Base-by-base conservation (phyloP, 2,888 invertebrate genomes). In the Podabrus alpinus region DNA sequence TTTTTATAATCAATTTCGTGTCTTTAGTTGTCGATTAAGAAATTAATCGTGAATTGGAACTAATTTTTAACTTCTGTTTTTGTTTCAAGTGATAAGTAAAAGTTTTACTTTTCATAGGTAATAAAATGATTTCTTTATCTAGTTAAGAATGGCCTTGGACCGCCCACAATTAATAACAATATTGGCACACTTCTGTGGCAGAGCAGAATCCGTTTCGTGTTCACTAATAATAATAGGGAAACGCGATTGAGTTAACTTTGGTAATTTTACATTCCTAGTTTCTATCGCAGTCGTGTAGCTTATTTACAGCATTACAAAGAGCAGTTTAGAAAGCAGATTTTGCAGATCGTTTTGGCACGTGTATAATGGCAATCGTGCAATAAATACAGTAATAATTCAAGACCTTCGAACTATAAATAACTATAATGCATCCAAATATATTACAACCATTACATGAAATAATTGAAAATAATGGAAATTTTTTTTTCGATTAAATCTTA, bases 111-210 rank as follows among this genome's bases (percentile, higher is more conserved):
- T 45, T 45, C 45, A 45, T 45, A 45, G 45, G 45, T 45, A 45
- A 45, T 45, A 45, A 45, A 45, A 45, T 45, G 45, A 45, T 45
- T 45, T 45, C 45, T 45, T 45, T 77, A 75, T 77, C 75, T 73
- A 75, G 77, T 74, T 68, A 73, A 66, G 68, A 70, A 59, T 72
- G 77, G 16, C 77, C 77, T 78, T 78, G 77, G 72, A 67, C 73
- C 77, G 68, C 76, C 77, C 70, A 71, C 76, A 64, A 76, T 71
- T 76, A 78, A 78, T 78, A 78, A 78, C 70, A 74, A 73, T 73
- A 76, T 78, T 78, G 74, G 76, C 75, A 78, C 74, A 76, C 76
- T 78, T 77, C 74, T 71, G 68, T 19, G 15, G 68, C 60, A 66
- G 73, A 73, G 69, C 70, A 70, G 77, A 77, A 77, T 77, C 77